These are phyloP conservation scores for Hippasteria phrygiana DNA, from an alignment of 53 echinoderm and acorn worm species.

Conservation along the genomic window DNA sequence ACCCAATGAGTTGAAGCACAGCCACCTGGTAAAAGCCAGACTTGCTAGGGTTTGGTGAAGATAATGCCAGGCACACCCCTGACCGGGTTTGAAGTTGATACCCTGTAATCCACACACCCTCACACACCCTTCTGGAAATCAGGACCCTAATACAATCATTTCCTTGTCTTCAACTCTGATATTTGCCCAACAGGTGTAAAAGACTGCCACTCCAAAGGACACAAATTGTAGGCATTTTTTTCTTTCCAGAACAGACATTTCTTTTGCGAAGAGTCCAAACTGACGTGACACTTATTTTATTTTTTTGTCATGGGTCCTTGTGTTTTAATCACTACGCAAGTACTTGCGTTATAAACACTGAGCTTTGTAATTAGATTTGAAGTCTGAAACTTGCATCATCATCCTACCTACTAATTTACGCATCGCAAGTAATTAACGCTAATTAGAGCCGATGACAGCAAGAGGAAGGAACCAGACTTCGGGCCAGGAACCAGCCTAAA, in stretches of 20 bases:
- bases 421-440: conserved; percentile 36
- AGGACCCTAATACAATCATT: conserved; percentile 1
- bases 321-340: neutral
- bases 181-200: neutral
- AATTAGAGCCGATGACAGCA: conserved; percentile 41
- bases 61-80: conserved; percentile 12
- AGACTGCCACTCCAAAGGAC: neutral
- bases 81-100: neutral
- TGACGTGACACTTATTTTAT: neutral
- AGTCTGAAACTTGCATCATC: conserved; percentile 21
- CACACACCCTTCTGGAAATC: conserved; percentile 27
- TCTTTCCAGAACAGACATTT: neutral
- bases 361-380: neutral
- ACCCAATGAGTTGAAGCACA: conserved; percentile 4
- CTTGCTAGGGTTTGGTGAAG: neutral
- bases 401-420: conserved; percentile 26
- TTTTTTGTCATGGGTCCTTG: neutral
- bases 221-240: neutral
- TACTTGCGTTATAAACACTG: neutral
- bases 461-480: conserved; percentile 49
- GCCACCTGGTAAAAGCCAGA: conserved; percentile 5
- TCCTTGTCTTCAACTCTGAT: conserved; percentile 12
- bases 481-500: conserved; percentile 29
- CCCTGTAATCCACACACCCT: no score
- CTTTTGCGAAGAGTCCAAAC: neutral